Evolutionary conservation across 2,113 vertebrate species (phyloP).

Genomic region (Oreamnos americanus): DNA sequence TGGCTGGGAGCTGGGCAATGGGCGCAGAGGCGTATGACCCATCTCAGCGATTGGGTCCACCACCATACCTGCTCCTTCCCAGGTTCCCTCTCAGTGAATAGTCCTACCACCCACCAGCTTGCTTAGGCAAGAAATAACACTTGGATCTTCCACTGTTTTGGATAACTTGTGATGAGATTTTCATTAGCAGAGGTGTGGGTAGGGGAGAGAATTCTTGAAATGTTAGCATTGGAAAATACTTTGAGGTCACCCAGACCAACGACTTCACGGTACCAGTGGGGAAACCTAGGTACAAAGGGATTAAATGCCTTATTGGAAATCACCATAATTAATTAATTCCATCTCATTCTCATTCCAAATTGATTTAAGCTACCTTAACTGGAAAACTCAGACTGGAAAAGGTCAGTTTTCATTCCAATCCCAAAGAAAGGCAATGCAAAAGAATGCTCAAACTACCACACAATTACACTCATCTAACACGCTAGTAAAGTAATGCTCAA

Average conservation of each 20-base stretch:
- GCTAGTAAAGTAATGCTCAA: too few relatives aligned
- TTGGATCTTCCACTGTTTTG: neutral
- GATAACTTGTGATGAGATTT: neutral
- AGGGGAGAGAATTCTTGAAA: neutral
- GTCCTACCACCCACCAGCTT: neutral
- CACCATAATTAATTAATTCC: neutral
- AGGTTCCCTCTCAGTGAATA: neutral
- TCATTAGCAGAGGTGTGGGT: neutral
- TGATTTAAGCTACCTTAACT: neutral
- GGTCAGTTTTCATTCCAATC: too few relatives aligned
- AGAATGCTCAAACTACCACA: too few relatives aligned
- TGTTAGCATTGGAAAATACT: neutral
- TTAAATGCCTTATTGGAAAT: neutral
- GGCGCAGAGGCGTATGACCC: neutral
- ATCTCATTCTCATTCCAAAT: neutral
- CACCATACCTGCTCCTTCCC: neutral
- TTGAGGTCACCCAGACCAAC: neutral
- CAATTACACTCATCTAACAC: too few relatives aligned
- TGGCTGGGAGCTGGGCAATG: neutral
- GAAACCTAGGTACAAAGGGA: neutral
- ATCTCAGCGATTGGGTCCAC: neutral
- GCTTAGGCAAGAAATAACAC: neutral
- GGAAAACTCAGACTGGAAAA: too few relatives aligned
- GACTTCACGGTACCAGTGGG: neutral
- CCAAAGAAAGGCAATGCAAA: too few relatives aligned